phyloP scores from a whole-genome alignment of 2,888 invertebrate species.

The Aspidiotus destructor region DNA sequence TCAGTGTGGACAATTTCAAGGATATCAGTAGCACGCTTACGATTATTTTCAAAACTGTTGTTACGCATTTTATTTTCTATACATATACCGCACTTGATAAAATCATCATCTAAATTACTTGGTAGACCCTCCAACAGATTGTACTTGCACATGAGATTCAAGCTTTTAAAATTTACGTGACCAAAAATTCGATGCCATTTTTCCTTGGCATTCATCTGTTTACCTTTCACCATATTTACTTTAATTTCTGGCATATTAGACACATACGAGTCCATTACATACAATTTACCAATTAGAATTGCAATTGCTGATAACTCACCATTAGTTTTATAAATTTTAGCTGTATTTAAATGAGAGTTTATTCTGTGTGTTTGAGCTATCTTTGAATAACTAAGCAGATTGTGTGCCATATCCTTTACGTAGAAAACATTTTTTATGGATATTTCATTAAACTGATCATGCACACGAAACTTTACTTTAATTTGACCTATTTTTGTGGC shows the following conservation, averaged over 20 bases:
- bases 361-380: no score
- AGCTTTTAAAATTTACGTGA: conserved; percentile 23
- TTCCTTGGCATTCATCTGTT: no score
- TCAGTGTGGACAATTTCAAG: conserved; percentile 22
- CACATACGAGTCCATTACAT: neutral
- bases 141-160: conserved; percentile 2
- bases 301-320: neutral
- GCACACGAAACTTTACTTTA: conserved; percentile 24
- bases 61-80: conserved; percentile 18
- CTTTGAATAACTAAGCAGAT: neutral
- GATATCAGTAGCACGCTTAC: neutral
- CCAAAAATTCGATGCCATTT: conserved; percentile 15
- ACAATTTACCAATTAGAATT: conserved; percentile 5
- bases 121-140: conserved; percentile 21
- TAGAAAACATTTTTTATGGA: no score
- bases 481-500: conserved; percentile 32
- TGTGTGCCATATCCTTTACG: no score
- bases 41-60: neutral
- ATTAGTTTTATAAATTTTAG: conserved; percentile 8
- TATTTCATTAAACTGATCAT: no score
- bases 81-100: conserved; percentile 13
- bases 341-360: no score
- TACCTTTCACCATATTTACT: no score
- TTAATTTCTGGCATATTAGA: no score
- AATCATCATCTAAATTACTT: conserved; percentile 1